phyloP scores from a whole-genome alignment of 2,888 invertebrate species.

The Polydrusus tereticollis region DNA sequence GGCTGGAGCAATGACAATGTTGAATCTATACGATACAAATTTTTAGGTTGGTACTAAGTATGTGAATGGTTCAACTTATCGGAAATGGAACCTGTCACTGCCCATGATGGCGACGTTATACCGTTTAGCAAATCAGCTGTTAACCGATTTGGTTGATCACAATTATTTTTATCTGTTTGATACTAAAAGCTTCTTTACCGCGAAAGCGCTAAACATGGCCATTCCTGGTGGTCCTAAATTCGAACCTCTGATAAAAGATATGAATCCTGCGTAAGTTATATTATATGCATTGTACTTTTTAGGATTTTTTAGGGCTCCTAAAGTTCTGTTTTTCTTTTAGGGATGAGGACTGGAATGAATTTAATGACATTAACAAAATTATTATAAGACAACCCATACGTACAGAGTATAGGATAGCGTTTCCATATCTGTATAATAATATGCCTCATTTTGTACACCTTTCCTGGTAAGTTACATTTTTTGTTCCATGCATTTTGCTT shows the following conservation, averaged over 20 bases:
- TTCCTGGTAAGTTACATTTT: slow-evolving; percentile 84
- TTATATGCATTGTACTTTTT: neutral
- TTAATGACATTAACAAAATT: slow-evolving; percentile 99
- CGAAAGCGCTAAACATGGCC: slow-evolving; percentile 99
- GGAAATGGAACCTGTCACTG: slow-evolving; percentile 94
- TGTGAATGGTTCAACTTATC: slow-evolving; percentile 97
- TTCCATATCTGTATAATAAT: slow-evolving; percentile 99
- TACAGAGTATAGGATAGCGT: slow-evolving; percentile 99
- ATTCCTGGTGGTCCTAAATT: slow-evolving; percentile 99
- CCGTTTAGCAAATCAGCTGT: slow-evolving; percentile 95
- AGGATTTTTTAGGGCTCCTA: neutral
- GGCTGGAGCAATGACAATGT: too few species aligned
- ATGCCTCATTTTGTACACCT: slow-evolving; percentile 98
- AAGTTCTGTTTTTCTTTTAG: slow-evolving; percentile 67
- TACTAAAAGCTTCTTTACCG: slow-evolving; percentile 99
- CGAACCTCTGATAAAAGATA: slow-evolving; percentile 98
- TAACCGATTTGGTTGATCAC: slow-evolving; percentile 97
- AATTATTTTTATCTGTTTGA: slow-evolving; percentile 99
- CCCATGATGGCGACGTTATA: slow-evolving; percentile 99
- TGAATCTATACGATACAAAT: too few species aligned
- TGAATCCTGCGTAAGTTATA: slow-evolving; percentile 84
- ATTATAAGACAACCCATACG: slow-evolving; percentile 98
- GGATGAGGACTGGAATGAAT: slow-evolving; percentile 99
- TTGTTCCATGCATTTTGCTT: too few species aligned
- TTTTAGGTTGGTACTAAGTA: slow-evolving; percentile 77